These are phyloP conservation scores for Calameuta pallipes DNA, from an alignment of 2,888 invertebrate genomes.

Conservation along the genomic window DNA sequence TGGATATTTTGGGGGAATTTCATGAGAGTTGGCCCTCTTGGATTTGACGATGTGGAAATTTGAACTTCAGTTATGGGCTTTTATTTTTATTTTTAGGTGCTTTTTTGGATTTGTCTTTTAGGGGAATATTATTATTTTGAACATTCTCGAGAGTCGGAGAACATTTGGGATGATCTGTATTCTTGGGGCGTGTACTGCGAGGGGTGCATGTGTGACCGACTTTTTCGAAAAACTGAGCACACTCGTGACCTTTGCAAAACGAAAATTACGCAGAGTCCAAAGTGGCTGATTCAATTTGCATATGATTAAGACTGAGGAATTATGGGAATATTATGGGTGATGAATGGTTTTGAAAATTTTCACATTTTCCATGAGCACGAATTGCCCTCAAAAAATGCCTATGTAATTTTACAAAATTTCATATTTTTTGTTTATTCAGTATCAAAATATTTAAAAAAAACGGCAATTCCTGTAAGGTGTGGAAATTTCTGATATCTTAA, in stretches of 20 bases:
- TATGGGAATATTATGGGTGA: not conserved
- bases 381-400: not conserved
- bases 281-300: no score
- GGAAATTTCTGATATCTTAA: not conserved
- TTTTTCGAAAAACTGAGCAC: not conserved
- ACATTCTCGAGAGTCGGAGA: not conserved
- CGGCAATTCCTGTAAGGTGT: not conserved
- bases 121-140: not conserved
- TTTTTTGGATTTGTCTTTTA: not conserved
- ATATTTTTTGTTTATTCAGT: not conserved
- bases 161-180: not conserved
- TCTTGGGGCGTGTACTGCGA: not conserved
- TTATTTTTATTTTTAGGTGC: not conserved
- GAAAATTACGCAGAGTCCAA: not conserved
- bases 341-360: not conserved
- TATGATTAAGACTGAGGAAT: not conserved
- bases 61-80: not conserved
- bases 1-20: not conserved
- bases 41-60: not conserved
- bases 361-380: not conserved
- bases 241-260: not conserved
- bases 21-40: not conserved
- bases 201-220: not conserved
- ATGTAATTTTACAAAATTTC: not conserved
- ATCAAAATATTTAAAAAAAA: not conserved